Evolutionary conservation across 2,888 invertebrate genomes (phyloP).

Genomic region (Dendrolimus houi): DNA sequence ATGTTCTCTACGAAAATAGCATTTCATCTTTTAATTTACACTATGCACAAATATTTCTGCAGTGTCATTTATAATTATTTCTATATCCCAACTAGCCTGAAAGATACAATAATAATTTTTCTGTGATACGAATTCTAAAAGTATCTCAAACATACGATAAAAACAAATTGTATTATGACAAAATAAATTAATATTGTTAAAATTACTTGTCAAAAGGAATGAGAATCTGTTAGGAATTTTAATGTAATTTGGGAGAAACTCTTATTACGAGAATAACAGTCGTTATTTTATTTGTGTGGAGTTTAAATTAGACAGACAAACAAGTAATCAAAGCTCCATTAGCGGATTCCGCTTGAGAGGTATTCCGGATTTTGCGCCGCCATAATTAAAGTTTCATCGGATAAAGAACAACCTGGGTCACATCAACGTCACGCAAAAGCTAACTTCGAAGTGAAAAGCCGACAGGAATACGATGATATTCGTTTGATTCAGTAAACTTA

Average conservation of each 20-base stretch:
- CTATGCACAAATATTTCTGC: too few relatives aligned
- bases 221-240: neutral
- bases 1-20: too few relatives aligned
- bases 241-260: neutral
- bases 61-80: too few relatives aligned
- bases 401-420: conserved; percentile 57
- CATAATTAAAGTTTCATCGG: conserved; percentile 48
- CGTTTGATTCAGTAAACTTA: conserved; percentile 57
- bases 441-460: conserved; percentile 56
- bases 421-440: conserved; percentile 57
- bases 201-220: neutral
- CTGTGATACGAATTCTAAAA: too few relatives aligned
- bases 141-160: too few relatives aligned
- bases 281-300: conserved; percentile 2
- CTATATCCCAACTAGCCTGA: too few relatives aligned
- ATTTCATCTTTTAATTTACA: too few relatives aligned
- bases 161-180: too few relatives aligned
- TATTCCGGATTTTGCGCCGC: conserved; percentile 24
- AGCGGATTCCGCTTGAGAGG: conserved; percentile 7
- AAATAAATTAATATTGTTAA: neutral
- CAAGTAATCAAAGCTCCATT: conserved; percentile 16
- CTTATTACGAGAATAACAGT: neutral
- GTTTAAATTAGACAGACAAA: conserved; percentile 7
- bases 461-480: conserved; percentile 58
- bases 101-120: too few relatives aligned